Percentiles rank a stretch among this genome's conserved stretches.
Evolutionary conservation across 2,888 invertebrate genomes (phyloP).

Genomic region (Fragum whitleyi): DNA sequence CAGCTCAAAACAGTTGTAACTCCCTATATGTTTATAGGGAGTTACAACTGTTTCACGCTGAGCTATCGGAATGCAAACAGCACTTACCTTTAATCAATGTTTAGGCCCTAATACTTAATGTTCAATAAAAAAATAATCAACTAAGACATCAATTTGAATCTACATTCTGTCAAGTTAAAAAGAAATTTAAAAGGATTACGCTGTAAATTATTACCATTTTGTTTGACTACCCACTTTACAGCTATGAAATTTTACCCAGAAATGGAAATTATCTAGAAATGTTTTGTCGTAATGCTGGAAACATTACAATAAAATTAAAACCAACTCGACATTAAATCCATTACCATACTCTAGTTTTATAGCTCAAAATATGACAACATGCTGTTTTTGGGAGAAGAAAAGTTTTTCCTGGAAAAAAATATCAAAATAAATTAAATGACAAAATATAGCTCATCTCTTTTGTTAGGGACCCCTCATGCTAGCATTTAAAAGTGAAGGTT

Average conservation of each 20-base stretch:
- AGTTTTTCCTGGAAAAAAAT: slow-evolving; percentile 3
- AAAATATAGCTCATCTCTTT: too few relatives aligned
- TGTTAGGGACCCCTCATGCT: too few relatives aligned
- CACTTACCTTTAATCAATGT: too few relatives aligned
- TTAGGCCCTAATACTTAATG: too few relatives aligned
- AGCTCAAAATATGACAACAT: slow-evolving; percentile 14
- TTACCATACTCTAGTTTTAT: slow-evolving; percentile 24
- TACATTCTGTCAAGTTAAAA: not conserved
- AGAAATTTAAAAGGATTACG: not conserved
- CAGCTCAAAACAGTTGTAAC: too few relatives aligned
- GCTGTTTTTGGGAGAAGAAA: not conserved
- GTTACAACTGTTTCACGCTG: too few relatives aligned
- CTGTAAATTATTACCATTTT: slow-evolving; percentile 14
- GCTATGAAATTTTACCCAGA: slow-evolving; percentile 21
- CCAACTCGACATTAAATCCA: slow-evolving; percentile 26
- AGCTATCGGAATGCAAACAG: too few relatives aligned
- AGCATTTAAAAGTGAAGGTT: too few relatives aligned
- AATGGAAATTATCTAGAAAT: slow-evolving; percentile 18
- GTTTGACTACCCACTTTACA: slow-evolving; percentile 21
- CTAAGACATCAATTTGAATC: too few relatives aligned
- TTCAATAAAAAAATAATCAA: too few relatives aligned
- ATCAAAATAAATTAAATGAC: too few relatives aligned
- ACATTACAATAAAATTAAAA: slow-evolving; percentile 31
- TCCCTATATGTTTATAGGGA: too few relatives aligned
- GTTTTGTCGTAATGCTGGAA: slow-evolving; percentile 24